Evolutionary conservation across 2,797 vertebrate genomes (phyloP), one percentile per base, ranked within the genome.

Genomic region (Takifugu rubripes): DNA sequence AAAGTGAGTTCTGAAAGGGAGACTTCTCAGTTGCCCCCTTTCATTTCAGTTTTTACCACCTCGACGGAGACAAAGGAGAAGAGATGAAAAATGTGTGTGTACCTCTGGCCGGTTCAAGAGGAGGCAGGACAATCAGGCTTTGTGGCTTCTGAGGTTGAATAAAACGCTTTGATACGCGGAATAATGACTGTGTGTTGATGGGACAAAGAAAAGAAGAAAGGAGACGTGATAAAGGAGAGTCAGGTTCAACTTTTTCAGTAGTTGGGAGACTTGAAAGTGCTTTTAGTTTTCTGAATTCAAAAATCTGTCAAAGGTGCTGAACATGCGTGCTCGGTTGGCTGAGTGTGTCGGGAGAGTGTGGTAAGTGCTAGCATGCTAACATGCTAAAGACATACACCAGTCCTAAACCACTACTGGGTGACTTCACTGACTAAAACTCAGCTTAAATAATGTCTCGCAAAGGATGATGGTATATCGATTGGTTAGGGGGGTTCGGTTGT

Each of bases 1-100:
- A 88, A 87, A 88, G 82, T 77, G 87, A 88, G 79, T 70, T 77
- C 58, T 67, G 58, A 49, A 56, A 57, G 56, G 46, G 64, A 69
- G 53, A 66, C 44, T 49, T 70, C 62, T 80, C 48, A 21, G 56
- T 70, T 75, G 70, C 68, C 61, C 50, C 59, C 77, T 68, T 83
- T 81, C 68, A 67, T 60, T 70, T 75, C 67, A 71, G 65, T 66
- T 73, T 75, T 69, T 74, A 72, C 64, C 72, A 75, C 72, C 64
- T 52, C 24, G 48, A 63, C 58, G 33, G 76, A 72, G 72, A 79
- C 66, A 81, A 82, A 80, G 43, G 57, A 63, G 42, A 29, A 44
- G 31, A 42, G 54, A 57, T 59, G 55, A 57, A 63, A 63, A 44
- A 68, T 60, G 59, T 48, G 55, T 1, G 0, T 51, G 53, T 40